Evolutionary conservation across 2,888 invertebrate species (phyloP), one percentile per base, ranked within the genome.

Genomic region (Ectemnius lituratus): DNA sequence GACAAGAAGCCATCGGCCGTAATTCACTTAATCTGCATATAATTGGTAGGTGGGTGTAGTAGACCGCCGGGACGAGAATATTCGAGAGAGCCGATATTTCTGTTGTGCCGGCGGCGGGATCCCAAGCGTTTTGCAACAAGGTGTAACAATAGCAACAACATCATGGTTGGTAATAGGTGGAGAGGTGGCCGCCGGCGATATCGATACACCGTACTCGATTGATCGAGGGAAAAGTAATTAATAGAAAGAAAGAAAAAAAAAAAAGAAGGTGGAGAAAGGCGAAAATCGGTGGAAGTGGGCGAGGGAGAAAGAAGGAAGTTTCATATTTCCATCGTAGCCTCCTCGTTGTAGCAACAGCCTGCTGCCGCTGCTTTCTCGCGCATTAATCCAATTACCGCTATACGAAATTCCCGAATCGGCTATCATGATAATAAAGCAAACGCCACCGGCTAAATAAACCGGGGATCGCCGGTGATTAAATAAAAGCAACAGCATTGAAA

Each of bases 1-100:
- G 45, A 60, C 68, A 52, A 18, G 64, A 57, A 56, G 37, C 75
- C 67, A 67, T 64, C 63, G 66, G 57, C 64, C 11, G 75, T 62
- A 76, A 78, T 75, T 76, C 69, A 72, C 65, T 75, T 78, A 76
- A 78, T 78, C 75, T 73, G 61, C 72, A 76, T 78, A 76, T 76
- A 78, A 76, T 77, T 77, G 75, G 75, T 63, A 37, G 8, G 37
- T 11, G 37, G 37, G 37, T 37, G 58, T 69, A 66, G 75, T 75
- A 67, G 23, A 23, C 2, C 49, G 58, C n/a, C n/a, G 64, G 58
- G 58, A 56, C 23, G 62, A 59, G 49, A 63, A 62, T 72, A 59
- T 69, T 65, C 52, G n/a, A 16, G n/a, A 16, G 52, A 52, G 14
- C n/a, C 52, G 37, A 37, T 37, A 37, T 37, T 37, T 37, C 37